Base-by-base conservation (phyloP, 2,797 vertebrate genomes). In the Coluber constrictor region DNA sequence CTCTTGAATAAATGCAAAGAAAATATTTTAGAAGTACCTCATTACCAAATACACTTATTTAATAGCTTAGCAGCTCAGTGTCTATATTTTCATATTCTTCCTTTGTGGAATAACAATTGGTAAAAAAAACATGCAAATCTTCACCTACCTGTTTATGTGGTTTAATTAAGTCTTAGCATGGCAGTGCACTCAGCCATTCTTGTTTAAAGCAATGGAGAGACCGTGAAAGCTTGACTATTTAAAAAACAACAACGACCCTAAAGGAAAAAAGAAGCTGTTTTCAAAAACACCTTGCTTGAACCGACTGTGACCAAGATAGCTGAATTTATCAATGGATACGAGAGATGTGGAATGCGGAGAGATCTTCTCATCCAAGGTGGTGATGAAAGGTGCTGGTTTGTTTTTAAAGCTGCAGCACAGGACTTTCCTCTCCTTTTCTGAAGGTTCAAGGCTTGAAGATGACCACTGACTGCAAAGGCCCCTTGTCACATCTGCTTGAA, bases 381-480 rank as follows among this genome's bases (percentile, higher is more conserved):
- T 97, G 97, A n/a, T 83, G 79, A 47, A 83, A 83, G 37, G 74
- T 60, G 47, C 3, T 79, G 4, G 54, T 59, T 59, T 47, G 43
- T 60, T 91, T 91, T 97, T 88, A 13, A 89, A 86, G 90, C 93
- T 91, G 93, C 90, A 91, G 70, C 86, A 66, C 51, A 66, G 91
- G 70, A 15, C 87, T 88, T 92, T 88, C 89, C 88, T 91, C 88
- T 89, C 92, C 94, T 93, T 94, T 96, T 97, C 95, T 97, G 97
- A 98, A 98, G 98, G 97, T 98, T 98, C 97, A 97, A 97, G 98
- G 98, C 97, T 97, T 95, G 96, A 97, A 98, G 97, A 97, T 98
- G 98, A 98, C 98, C 98, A 98, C 97, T 98, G 98, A 98, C 97
- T 98, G 98, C 97, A 97, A 98, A 96, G 98, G 98, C 97, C 97